Base-by-base conservation (phyloP, 2,113 vertebrate genomes). In the Callocephalon fimbriatum region DNA sequence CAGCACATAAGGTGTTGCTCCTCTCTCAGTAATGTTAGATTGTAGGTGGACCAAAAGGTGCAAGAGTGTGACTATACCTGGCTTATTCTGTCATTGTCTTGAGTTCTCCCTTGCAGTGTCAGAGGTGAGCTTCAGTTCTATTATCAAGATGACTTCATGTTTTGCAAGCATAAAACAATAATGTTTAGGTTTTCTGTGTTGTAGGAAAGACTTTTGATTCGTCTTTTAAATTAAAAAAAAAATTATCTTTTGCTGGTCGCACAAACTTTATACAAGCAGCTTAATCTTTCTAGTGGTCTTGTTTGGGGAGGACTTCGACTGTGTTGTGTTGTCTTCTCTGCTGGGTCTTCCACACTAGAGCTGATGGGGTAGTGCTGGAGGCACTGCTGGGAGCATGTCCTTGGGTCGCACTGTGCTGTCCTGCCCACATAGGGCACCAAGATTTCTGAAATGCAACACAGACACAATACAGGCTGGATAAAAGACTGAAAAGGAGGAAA, bases 361-460 rank as follows among this genome's bases (percentile, higher is more conserved):
- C 38, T 75, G 45, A 19, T 40, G 32, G 35, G 53, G 35, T 72
- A 48, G 72, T 44, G 54, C 48, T n/a, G 72, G 63, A 53, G 79
- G 20, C 13, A 17, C 7, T 0, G 0, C 37, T 37, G 31, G 48
- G 63, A 27, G 8, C 0, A 0, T 42, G 77, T 40, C 75, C 79
- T 74, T 88, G 65, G 50, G 21, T 75, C 9, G 1, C 47, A 4
- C 35, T 0, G 0, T 38, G 26, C 51, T 86, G 35, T 86, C 27
- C 58, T 83, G n/a, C 56, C 32, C 44, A 27, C 23, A 12, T 9
- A 15, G 0, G 1, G 71, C 32, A 42, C 42, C 48, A 26, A 16
- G 31, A 31, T 51, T 48, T 71, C 83, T 74, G 54, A 80, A 86
- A 47, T 58, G 35, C 72, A 67, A 1, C 18, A 27, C 29, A 66